These are phyloP conservation scores for Ips typographus DNA, from an alignment of 1,140 invertebrate species.

Conservation along the genomic window DNA sequence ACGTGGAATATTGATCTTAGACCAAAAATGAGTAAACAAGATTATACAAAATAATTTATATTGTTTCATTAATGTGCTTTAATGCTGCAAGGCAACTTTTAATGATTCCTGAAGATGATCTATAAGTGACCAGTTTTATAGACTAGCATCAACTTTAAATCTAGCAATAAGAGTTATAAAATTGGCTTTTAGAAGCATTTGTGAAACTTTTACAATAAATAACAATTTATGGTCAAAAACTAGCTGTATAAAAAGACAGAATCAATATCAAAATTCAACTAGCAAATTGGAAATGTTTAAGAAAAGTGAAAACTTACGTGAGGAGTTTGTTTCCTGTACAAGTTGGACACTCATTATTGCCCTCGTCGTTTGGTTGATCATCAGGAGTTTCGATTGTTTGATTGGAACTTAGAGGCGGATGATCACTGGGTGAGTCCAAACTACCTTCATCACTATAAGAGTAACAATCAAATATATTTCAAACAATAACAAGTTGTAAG, in stretches of 20 bases:
- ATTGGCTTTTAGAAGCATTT: too few species aligned
- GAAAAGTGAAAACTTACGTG: slow-evolving; percentile 41
- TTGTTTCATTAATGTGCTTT: slow-evolving; percentile 7
- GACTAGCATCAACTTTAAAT: too few species aligned
- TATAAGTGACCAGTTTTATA: too few species aligned
- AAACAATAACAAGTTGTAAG: not conserved
- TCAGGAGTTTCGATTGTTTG: slow-evolving; percentile 26
- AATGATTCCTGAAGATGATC: too few species aligned
- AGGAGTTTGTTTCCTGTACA: slow-evolving; percentile 42
- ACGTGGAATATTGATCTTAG: not conserved
- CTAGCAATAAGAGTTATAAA: too few species aligned
- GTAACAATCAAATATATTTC: slow-evolving; percentile 5
- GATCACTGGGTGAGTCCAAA: slow-evolving; percentile 51
- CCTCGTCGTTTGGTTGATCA: slow-evolving; percentile 24
- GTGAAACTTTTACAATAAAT: too few species aligned
- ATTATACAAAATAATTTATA: slow-evolving; percentile 4
- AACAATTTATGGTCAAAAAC: too few species aligned
- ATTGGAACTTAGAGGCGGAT: slow-evolving; percentile 44
- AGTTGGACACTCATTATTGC: slow-evolving; percentile 3
- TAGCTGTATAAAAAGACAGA: too few species aligned
- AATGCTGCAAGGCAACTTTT: too few species aligned
- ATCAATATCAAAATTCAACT: not conserved
- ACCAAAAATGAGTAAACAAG: slow-evolving; percentile 5
- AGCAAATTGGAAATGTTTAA: not conserved
- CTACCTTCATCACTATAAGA: slow-evolving; percentile 49